Percentiles rank a stretch among this genome's conserved stretches.
Conservation (phyloP, 2,888 invertebrate genomes). For the Microplitis manilae region DNA sequence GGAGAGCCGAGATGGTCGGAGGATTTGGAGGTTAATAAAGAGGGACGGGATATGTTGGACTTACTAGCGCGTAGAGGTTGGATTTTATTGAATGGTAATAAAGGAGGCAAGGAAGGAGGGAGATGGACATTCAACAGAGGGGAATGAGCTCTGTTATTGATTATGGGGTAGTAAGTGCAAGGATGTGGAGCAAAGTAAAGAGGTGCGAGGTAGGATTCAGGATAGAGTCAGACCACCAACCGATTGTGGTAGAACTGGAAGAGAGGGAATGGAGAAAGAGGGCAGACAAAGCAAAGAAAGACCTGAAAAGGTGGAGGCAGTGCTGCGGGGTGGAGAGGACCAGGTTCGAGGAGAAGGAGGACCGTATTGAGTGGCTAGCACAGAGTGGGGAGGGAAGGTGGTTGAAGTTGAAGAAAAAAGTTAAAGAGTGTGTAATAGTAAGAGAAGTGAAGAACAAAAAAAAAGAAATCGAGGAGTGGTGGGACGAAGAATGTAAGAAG, state of each 20-base stretch:
- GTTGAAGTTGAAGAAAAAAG: not conserved
- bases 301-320: not conserved
- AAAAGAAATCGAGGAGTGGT: not conserved
- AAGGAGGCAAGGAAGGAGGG: no score
- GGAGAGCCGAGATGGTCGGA: conserved; percentile 14
- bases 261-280: no score
- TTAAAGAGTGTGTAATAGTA: not conserved
- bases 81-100: not conserved
- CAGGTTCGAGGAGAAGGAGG: not conserved
- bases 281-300: no score
- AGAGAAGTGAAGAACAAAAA: not conserved
- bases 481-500: not conserved
- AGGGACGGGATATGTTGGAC: conserved; percentile 7
- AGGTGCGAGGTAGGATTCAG: no score
- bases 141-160: no score
- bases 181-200: no score
- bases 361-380: not conserved
- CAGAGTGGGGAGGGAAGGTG: not conserved
- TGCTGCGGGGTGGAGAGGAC: not conserved
- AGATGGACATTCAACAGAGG: no score
- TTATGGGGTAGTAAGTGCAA: no score
- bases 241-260: no score
- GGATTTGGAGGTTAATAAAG: conserved; percentile 3
- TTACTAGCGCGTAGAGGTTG: not conserved
- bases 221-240: no score